phyloP scores from a whole-genome alignment of 2,797 vertebrate species.

The Natrix natrix region DNA sequence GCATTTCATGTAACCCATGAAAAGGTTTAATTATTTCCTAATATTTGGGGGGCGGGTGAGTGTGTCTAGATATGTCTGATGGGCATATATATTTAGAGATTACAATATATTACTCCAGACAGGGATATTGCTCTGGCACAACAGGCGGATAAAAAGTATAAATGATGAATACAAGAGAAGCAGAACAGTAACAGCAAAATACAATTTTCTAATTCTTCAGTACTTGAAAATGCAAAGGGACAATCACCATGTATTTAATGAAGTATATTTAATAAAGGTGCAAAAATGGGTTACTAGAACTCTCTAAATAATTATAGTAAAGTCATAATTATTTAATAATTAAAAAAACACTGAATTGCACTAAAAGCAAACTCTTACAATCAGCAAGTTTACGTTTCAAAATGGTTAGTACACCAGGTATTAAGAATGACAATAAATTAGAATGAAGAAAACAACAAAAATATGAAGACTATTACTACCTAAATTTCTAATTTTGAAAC shows the following conservation, averaged over 20 bases:
- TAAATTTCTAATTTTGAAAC: background rate
- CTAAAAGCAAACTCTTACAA: background rate
- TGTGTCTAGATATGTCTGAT: background rate
- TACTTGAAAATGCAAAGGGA: background rate
- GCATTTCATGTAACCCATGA: background rate
- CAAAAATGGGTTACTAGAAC: background rate
- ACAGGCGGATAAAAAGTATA: background rate
- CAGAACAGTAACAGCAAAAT: background rate
- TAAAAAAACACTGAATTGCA: background rate
- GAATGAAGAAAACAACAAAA: background rate
- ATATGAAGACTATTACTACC: background rate
- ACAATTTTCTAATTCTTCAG: background rate
- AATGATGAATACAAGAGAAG: background rate
- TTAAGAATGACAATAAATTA: background rate
- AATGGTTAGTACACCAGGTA: background rate
- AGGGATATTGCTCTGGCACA: background rate
- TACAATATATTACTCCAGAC: background rate
- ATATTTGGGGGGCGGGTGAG: too few species aligned
- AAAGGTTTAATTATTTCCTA: background rate
- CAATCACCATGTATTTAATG: background rate
- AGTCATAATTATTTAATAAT: background rate
- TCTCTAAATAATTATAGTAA: background rate
- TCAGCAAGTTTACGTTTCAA: background rate
- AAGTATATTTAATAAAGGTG: background rate
- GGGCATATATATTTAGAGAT: background rate